Evolutionary conservation across 1,140 invertebrate species (phyloP).

Genomic region (Caerostris extrusa): DNA sequence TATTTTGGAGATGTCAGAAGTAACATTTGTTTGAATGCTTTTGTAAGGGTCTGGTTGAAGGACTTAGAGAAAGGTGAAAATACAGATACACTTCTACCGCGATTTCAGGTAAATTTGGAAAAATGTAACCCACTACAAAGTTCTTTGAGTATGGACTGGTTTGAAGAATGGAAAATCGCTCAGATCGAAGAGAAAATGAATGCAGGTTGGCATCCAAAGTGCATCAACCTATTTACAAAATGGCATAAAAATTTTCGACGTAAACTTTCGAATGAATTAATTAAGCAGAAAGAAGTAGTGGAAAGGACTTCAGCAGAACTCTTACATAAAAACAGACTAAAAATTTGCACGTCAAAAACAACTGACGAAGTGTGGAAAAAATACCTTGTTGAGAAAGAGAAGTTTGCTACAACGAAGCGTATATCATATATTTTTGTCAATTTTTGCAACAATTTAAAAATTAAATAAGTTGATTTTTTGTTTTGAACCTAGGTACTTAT

Average conservation of each 20-base stretch:
- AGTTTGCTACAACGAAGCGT: not conserved
- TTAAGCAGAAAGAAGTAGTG: not conserved
- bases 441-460: too few relatives aligned
- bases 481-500: too few relatives aligned
- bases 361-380: not conserved
- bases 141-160: not conserved
- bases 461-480: too few relatives aligned
- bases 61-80: not conserved
- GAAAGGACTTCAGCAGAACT: not conserved
- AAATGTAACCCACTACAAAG: not conserved
- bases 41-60: not conserved
- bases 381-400: not conserved
- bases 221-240: not conserved
- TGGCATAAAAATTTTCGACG: not conserved
- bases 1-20: not conserved
- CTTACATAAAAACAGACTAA: not conserved
- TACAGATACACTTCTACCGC: not conserved
- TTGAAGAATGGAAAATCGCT: not conserved
- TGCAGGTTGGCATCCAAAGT: not conserved
- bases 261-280: not conserved
- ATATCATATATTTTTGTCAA: too few relatives aligned
- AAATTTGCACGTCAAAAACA: not conserved
- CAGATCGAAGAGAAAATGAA: not conserved
- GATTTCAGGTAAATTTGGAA: not conserved
- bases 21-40: fast-evolving